These are phyloP conservation scores for Aplochiton taeniatus DNA, from an alignment of 2,797 vertebrate genomes.

Conservation along the genomic window DNA sequence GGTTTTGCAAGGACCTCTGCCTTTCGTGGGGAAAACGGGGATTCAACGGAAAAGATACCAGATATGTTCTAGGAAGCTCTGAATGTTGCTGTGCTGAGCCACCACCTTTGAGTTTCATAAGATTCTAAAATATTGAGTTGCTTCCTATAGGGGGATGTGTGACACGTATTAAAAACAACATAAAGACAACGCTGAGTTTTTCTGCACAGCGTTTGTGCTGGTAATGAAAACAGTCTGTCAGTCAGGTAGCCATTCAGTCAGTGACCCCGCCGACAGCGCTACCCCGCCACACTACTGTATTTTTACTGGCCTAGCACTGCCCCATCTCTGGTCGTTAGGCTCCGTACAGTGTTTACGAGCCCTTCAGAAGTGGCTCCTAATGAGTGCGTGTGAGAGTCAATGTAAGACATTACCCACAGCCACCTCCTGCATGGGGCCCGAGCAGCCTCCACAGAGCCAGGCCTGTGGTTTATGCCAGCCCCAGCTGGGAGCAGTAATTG, in stretches of 20 bases:
- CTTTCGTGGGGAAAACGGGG: slow-evolving; percentile 58
- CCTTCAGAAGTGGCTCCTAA: slow-evolving; percentile 73
- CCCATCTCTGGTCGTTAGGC: slow-evolving; percentile 48
- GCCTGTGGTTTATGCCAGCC: slow-evolving; percentile 71
- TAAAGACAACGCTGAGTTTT: background rate
- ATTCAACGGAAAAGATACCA: slow-evolving; percentile 52
- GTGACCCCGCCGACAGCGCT: slow-evolving; percentile 16
- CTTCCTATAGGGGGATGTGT: no score
- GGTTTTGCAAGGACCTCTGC: slow-evolving; percentile 72
- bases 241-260: background rate
- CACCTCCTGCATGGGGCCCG: slow-evolving; percentile 55
- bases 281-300: slow-evolving; percentile 33
- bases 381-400: slow-evolving; percentile 72
- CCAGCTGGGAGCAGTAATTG: slow-evolving; percentile 74
- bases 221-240: slow-evolving; percentile 2
- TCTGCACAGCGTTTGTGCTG: background rate
- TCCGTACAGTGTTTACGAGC: slow-evolving; percentile 74
- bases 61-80: slow-evolving; percentile 54
- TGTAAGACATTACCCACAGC: slow-evolving; percentile 67
- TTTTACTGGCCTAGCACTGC: slow-evolving; percentile 57
- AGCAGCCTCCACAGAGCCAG: slow-evolving; percentile 54
- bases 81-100: slow-evolving; percentile 34
- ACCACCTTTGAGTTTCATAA: slow-evolving; percentile 29
- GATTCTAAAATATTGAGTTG: no score
- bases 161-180: no score